Evolutionary conservation across 2,888 invertebrate genomes (phyloP).

Genomic region (Endotricha flammealis): DNA sequence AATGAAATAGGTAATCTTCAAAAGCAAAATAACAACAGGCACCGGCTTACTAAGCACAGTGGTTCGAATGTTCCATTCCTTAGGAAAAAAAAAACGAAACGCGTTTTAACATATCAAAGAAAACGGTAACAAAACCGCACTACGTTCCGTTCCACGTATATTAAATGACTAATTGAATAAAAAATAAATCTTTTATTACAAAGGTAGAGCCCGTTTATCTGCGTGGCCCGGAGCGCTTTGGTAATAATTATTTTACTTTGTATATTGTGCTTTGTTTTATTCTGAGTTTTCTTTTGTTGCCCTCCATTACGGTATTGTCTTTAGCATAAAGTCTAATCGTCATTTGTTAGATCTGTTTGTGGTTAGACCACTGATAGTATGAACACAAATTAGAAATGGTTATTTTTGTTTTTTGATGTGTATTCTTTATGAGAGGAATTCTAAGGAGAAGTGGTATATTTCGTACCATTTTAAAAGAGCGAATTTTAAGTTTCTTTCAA

Average conservation of each 20-base stretch:
- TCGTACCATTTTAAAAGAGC: too few species aligned
- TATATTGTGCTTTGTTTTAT: slow-evolving; percentile 43
- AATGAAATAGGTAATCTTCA: too few species aligned
- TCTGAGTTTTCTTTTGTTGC: slow-evolving; percentile 49
- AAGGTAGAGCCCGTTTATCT: slow-evolving; percentile 45
- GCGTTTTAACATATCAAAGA: slow-evolving; percentile 47
- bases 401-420: too few species aligned
- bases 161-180: slow-evolving; percentile 59
- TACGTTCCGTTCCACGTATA: slow-evolving; percentile 32
- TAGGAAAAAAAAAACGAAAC: slow-evolving; percentile 8
- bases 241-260: slow-evolving; percentile 69
- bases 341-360: slow-evolving; percentile 25
- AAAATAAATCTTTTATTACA: slow-evolving; percentile 48
- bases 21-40: background rate
- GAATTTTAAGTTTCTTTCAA: too few species aligned
- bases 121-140: slow-evolving; percentile 36
- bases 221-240: slow-evolving; percentile 41
- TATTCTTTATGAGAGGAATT: too few species aligned
- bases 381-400: too few species aligned
- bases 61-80: background rate
- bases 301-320: slow-evolving; percentile 48
- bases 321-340: slow-evolving; percentile 50
- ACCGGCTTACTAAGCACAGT: background rate
- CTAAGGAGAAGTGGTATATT: too few species aligned
- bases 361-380: background rate